Base-by-base conservation (phyloP, 2,113 vertebrate species). In the Brachirus orientalis region DNA sequence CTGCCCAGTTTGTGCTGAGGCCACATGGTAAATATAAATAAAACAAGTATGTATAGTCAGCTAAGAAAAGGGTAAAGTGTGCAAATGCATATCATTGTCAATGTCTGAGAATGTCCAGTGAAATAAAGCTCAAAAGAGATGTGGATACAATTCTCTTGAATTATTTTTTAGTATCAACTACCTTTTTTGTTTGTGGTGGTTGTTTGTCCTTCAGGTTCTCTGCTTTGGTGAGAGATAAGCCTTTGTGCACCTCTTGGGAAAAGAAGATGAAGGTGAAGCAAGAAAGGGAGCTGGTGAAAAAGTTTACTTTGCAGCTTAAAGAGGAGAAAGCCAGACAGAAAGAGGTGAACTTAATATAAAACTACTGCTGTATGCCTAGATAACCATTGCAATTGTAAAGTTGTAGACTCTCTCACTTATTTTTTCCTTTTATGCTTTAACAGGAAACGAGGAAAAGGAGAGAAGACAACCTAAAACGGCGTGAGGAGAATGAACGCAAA, bases 391-490 rank as follows among this genome's bases (percentile, higher is more conserved):
- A 2, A 4, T 28, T 28, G 3, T 4, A 28, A 28, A 28, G 2
- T 3, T 6, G 3, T 28, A 28, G 28, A 28, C 8, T 17, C 14
- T 60, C 12, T 33, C 5, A 41, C n/a, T 0, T 14, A 12, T 33
- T 17, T 0, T 28, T 1, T 48, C 18, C 22, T 63, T 44, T 56
- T 10, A n/a, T 38, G 50, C 7, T 19, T 36, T 46, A 6, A 0
- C 68, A 98, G 97, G 96, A 97, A 5, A 97, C 95, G 86, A 94
- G 95, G 57, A 93, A 89, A 60, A 90, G 95, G 28, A 89, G 93
- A 54, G 95, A 95, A 0, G 95, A 98, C 16, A 96, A 95, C 82
- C 62, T 95, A 81, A 95, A 74, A 64, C 93, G 95, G 17, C 91
- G 95, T 0, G 89, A 91, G 50, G 96, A 96, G 74, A 99, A 98